Percentiles rank a stretch among this genome's conserved stretches.
Conservation (phyloP, 2,797 vertebrate species). For the Morelia viridis region DNA sequence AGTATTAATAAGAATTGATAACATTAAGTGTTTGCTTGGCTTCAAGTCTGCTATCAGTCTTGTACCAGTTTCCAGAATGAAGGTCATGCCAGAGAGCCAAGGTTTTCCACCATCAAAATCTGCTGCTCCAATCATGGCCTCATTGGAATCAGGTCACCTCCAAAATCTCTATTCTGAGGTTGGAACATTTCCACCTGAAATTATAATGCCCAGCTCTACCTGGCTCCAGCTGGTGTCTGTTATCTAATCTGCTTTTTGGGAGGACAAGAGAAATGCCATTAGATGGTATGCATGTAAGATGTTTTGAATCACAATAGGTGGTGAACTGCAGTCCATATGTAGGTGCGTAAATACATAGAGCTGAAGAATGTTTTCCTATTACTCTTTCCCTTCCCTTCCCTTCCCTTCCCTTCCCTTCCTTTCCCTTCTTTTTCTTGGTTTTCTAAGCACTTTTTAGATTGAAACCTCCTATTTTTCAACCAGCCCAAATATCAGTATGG, state of each 20-base stretch:
- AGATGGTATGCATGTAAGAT: background rate
- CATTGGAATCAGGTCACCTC: background rate
- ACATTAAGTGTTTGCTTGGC: background rate
- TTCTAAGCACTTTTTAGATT: background rate
- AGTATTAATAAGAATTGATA: background rate
- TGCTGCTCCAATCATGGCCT: background rate
- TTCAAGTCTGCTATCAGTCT: background rate
- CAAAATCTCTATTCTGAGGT: background rate
- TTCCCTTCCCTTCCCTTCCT: background rate
- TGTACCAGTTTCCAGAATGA: background rate
- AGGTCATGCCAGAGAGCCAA: background rate
- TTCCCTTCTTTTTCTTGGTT: background rate
- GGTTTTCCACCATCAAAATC: background rate
- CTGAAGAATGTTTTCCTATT: background rate
- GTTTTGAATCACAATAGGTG: background rate
- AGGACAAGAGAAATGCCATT: background rate
- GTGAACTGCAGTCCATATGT: background rate
- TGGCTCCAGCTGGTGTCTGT: background rate
- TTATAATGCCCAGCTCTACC: background rate
- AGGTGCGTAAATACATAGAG: background rate
- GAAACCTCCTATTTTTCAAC: background rate
- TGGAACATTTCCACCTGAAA: background rate
- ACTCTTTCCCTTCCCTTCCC: background rate
- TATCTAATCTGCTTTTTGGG: background rate
- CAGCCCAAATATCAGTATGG: background rate